Base-by-base conservation (phyloP, 2,113 vertebrate genomes). In the Uria aalge region DNA sequence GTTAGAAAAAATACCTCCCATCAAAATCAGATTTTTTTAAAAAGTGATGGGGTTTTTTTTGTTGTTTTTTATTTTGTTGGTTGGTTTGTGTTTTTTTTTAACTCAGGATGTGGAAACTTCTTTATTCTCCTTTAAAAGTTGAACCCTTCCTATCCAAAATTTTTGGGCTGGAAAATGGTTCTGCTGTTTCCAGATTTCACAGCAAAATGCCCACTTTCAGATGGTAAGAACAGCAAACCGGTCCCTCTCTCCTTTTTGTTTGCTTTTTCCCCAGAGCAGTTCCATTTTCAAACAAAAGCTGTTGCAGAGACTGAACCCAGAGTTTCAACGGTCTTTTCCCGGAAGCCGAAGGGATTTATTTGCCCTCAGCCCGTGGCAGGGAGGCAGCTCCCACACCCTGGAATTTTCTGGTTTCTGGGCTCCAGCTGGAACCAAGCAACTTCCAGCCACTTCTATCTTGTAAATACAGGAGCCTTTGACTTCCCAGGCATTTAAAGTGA, bases 321-420 rank as follows among this genome's bases (percentile, higher is more conserved):
- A 48, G 41, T 2, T 48, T 40, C 40, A 47, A 27, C 0, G 1
- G 11, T 27, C 29, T 22, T 36, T 6, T 29, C 20, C 17, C 66
- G 3, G 2, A 53, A 56, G 24, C 30, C 0, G 1, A 27, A 17
- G 19, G 40, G 59, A 57, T 66, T 60, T 41, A 57, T 66, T 60
- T 41, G 21, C 27, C 55, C 47, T 32, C 60, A 36, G 29, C 40
- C 29, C 0, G 0, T 52, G 62, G 11, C 22, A 52, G 23, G 18
- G 85, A 9, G 4, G n/a, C 38, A 53, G 52, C 34, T 72, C 64
- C 57, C 14, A 16, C 3, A 11, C 20, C 57, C 20, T 53, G 34
- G 20, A 26, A 22, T 50, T 55, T 47, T 23, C 53, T 36, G 53
- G 40, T 12, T 9, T 8, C 24, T 9, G 29, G 16, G 40, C 36